Conservation (phyloP, 2,797 vertebrate genomes). For the Microctenopoma lineatum region DNA sequence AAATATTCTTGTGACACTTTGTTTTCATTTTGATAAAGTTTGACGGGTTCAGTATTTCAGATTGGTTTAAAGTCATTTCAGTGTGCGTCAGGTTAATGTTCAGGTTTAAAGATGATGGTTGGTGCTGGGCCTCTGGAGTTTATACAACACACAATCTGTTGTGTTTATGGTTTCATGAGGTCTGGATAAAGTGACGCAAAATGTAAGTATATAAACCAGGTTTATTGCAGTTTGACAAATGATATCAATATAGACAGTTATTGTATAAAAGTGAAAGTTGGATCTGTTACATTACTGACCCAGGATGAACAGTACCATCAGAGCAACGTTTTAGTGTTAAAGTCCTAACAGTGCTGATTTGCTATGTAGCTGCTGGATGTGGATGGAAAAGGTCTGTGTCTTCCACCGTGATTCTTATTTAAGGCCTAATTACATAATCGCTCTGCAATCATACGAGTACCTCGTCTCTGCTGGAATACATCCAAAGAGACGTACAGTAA, state of each 20-base stretch:
- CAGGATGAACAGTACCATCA: constrained; percentile 25
- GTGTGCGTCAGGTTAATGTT: too few relatives aligned
- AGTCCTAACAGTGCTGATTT: not conserved
- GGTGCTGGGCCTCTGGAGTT: too few relatives aligned
- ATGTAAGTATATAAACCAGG: constrained; percentile 48
- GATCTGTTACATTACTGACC: constrained; percentile 17
- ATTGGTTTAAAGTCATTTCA: too few relatives aligned
- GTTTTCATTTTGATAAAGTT: too few relatives aligned
- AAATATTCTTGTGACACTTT: too few relatives aligned
- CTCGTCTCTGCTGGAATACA: constrained; percentile 18
- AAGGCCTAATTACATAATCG: constrained; percentile 36
- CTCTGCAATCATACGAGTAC: constrained; percentile 54
- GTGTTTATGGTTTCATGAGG: too few relatives aligned
- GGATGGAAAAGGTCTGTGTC: not conserved
- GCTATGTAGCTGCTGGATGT: not conserved
- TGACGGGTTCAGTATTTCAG: too few relatives aligned
- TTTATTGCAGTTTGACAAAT: constrained; percentile 71
- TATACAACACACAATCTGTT: too few relatives aligned
- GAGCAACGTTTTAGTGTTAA: constrained; percentile 47
- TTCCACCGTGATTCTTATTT: constrained; percentile 16
- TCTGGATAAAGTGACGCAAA: not conserved
- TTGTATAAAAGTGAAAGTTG: constrained; percentile 51
- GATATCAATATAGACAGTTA: constrained; percentile 26
- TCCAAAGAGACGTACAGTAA: constrained; percentile 20
- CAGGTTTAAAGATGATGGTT: too few relatives aligned